Conservation (phyloP, 2,888 invertebrate species). For the Conomelus anceps region DNA sequence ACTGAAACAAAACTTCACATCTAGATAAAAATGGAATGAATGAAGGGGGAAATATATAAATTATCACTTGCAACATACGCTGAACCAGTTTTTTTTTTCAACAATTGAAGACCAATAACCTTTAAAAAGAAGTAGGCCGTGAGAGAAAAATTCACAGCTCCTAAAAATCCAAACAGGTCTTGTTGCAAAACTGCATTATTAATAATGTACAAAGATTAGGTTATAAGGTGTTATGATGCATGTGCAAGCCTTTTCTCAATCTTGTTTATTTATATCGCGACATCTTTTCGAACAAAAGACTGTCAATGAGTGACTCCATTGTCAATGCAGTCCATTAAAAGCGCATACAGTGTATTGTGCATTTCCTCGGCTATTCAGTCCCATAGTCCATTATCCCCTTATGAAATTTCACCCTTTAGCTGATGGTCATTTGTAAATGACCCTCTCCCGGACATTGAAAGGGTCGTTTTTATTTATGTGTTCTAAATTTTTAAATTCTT, state of each 20-base stretch:
- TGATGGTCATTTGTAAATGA: not conserved
- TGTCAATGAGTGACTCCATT: not conserved
- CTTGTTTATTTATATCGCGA: not conserved
- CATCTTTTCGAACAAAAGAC: not conserved
- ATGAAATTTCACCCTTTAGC: not conserved
- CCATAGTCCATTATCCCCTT: not conserved
- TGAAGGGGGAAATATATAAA: not conserved
- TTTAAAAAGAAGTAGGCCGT: not conserved
- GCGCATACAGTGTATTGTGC: not conserved
- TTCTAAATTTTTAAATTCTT: not conserved
- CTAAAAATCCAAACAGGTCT: not conserved
- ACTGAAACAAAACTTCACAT: not conserved
- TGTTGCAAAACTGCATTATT: not conserved
- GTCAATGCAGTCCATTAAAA: not conserved
- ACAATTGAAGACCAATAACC: not conserved
- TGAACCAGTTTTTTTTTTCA: not conserved
- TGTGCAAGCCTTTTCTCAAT: not conserved
- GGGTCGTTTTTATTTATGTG: not conserved
- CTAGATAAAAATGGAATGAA: not conserved
- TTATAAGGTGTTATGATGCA: not conserved
- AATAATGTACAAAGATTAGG: not conserved
- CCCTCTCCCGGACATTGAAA: not conserved
- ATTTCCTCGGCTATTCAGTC: not conserved
- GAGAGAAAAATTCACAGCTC: not conserved
- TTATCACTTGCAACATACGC: not conserved